Conservation (phyloP, 2,113 vertebrate species). For the Lota lota region DNA sequence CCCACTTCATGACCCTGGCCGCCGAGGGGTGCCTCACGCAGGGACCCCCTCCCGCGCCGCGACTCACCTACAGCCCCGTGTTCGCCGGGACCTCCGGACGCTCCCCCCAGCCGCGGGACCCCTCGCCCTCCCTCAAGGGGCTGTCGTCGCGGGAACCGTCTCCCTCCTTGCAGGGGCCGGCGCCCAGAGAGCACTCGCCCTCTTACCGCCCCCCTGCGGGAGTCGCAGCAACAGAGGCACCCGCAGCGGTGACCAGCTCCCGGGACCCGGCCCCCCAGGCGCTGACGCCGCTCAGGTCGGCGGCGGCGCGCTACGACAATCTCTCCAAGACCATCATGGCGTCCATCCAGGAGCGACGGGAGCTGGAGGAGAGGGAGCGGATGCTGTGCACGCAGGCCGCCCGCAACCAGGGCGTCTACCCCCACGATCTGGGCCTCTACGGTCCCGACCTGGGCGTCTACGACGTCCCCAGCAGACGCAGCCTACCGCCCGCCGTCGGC, state of each 20-base stretch:
- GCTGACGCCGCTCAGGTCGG: constrained; percentile 71
- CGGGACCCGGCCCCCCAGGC: constrained; percentile 42
- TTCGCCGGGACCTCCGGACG: constrained; percentile 65
- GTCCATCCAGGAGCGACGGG: constrained; percentile 89
- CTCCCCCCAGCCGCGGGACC: constrained; percentile 72
- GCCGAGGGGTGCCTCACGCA: constrained; percentile 71
- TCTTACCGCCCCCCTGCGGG: constrained; percentile 35
- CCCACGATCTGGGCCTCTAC: constrained; percentile 57
- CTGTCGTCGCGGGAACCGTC: constrained; percentile 57
- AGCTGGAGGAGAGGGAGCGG: constrained; percentile 86
- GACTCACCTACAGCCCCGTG: constrained; percentile 81
- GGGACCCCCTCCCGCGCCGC: too few species aligned
- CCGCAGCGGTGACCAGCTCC: constrained; percentile 10
- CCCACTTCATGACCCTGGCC: constrained; percentile 82
- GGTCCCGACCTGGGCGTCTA: constrained; percentile 84
- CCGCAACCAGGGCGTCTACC: constrained; percentile 75
- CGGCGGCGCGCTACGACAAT: constrained; percentile 85
- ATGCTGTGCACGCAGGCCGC: constrained; percentile 79
- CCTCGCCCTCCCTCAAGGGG: constrained; percentile 58
- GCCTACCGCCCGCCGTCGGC: constrained; percentile 79
- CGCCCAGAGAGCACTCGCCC: constrained; percentile 46
- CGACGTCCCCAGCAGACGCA: constrained; percentile 85
- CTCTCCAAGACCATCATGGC: constrained; percentile 92
- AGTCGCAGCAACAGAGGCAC: background rate
- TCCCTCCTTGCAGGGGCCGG: constrained; percentile 45